These are phyloP conservation scores for Python bivittatus DNA, from an alignment of 2,113 vertebrate genomes.

Conservation along the genomic window DNA sequence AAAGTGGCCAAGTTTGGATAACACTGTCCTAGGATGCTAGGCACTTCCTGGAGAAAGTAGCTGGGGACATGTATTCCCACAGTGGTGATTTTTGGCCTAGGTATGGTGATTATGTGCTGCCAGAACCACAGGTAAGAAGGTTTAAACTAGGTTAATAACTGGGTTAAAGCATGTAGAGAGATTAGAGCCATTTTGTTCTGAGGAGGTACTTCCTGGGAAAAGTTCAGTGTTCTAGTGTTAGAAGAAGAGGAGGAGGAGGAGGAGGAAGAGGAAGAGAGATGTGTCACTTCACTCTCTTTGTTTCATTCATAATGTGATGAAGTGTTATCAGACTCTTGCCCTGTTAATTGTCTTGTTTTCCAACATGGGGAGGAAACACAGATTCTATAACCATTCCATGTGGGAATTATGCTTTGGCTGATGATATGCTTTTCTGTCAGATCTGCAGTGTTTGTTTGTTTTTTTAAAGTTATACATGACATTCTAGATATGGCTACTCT, in stretches of 20 bases:
- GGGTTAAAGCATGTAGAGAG: no score
- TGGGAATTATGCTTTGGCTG: neutral
- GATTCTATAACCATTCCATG: neutral
- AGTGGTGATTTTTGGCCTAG: neutral
- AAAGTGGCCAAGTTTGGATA: no score
- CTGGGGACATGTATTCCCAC: neutral
- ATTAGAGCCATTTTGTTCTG: no score
- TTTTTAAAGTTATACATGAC: neutral
- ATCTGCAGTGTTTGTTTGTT: neutral
- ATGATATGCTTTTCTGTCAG: neutral
- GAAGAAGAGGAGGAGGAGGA: neutral
- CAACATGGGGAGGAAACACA: neutral
- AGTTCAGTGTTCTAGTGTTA: neutral
- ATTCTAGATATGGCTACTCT: neutral
- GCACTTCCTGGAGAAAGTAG: neutral
- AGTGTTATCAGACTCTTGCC: neutral
- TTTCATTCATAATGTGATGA: neutral
- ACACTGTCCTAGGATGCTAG: no score
- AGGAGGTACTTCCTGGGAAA: neutral
- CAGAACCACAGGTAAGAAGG: neutral
- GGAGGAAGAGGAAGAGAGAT: no score
- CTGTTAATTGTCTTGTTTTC: neutral
- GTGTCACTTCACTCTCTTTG: neutral
- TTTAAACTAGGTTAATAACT: no score
- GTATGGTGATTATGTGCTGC: neutral